Percentiles rank a stretch among this genome's conserved stretches.
phyloP scores from a whole-genome alignment of 2,113 vertebrate genomes.

The Corythoichthys intestinalis region DNA sequence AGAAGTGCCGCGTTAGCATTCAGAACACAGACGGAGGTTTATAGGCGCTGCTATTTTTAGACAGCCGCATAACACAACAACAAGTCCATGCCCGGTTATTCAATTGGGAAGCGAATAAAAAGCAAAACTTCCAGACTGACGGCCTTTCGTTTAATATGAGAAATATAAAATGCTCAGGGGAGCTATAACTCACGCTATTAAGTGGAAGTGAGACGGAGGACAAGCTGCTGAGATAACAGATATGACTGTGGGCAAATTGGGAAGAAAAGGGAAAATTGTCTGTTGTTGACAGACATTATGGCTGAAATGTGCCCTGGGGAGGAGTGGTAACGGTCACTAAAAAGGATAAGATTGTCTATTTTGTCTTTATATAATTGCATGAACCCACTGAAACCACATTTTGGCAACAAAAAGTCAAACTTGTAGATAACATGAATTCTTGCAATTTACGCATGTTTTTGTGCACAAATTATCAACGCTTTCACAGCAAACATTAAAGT shows the following conservation, averaged over 20 bases:
- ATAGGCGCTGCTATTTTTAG: conserved; percentile 68
- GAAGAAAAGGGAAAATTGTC: conserved; percentile 20
- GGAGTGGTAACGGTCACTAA: neutral
- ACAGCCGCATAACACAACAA: conserved; percentile 32
- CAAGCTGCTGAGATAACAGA: conserved; percentile 3
- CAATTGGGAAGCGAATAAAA: conserved; percentile 39
- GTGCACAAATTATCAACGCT: neutral
- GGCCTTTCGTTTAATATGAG: conserved; percentile 27
- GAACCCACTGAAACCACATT: neutral
- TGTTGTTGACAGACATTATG: conserved; percentile 10
- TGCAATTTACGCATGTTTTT: too few relatives aligned
- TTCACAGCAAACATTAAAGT: too few relatives aligned
- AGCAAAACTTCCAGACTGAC: conserved; percentile 18
- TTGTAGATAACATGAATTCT: too few relatives aligned
- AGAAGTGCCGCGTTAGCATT: conserved; percentile 5
- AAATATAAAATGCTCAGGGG: conserved; percentile 21
- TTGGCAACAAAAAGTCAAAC: neutral
- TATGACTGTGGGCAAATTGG: conserved; percentile 1
- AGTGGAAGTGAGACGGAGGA: conserved; percentile 6
- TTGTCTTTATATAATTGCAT: neutral
- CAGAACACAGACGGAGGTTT: conserved; percentile 28
- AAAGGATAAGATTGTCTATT: neutral
- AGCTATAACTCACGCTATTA: conserved; percentile 14
- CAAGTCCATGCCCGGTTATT: conserved; percentile 53
- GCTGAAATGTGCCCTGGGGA: neutral